Percentiles rank a stretch among this genome's conserved stretches.
Conservation (phyloP, 2,888 invertebrate genomes). For the Hoplodrina ambigua region DNA sequence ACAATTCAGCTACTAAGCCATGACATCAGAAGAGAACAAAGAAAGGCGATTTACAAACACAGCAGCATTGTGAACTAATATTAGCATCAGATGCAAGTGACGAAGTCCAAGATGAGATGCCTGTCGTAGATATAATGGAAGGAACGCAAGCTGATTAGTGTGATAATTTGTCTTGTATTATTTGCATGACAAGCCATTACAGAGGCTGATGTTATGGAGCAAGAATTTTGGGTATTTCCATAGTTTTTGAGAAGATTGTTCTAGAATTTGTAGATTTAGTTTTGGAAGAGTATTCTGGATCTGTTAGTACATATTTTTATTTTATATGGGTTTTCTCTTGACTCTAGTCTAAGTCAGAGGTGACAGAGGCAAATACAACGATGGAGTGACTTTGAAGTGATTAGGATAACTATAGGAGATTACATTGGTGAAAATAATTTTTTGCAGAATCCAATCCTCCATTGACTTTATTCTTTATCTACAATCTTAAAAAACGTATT, state of each 20-base stretch:
- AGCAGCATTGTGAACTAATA: constrained; percentile 55
- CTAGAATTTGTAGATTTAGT: background rate
- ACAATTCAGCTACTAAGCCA: constrained; percentile 11
- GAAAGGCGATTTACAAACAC: constrained; percentile 54
- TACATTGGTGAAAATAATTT: too few species aligned
- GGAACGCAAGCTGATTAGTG: constrained; percentile 50
- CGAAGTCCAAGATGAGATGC: constrained; percentile 17
- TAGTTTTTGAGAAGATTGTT: background rate
- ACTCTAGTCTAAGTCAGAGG: too few species aligned
- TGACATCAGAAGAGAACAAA: constrained; percentile 60
- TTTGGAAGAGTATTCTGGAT: background rate
- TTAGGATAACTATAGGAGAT: too few species aligned
- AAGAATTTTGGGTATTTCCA: constrained; percentile 20
- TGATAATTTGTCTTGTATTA: constrained; percentile 44
- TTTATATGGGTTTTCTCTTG: too few species aligned
- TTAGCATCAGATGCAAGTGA: constrained; percentile 46
- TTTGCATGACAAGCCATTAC: constrained; percentile 7
- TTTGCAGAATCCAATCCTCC: background rate
- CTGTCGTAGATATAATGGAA: constrained; percentile 41
- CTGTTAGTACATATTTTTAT: too few species aligned
- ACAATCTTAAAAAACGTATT: background rate
- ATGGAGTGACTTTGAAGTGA: too few species aligned
- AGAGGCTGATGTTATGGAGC: background rate
- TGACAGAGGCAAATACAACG: too few species aligned
- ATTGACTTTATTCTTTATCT: background rate